A percentile compares a stretch with the other conserved stretches of the same genome.
These are phyloP conservation scores for Erpetoichthys calabaricus DNA, from an alignment of 2,797 vertebrate species.

Conservation along the genomic window DNA sequence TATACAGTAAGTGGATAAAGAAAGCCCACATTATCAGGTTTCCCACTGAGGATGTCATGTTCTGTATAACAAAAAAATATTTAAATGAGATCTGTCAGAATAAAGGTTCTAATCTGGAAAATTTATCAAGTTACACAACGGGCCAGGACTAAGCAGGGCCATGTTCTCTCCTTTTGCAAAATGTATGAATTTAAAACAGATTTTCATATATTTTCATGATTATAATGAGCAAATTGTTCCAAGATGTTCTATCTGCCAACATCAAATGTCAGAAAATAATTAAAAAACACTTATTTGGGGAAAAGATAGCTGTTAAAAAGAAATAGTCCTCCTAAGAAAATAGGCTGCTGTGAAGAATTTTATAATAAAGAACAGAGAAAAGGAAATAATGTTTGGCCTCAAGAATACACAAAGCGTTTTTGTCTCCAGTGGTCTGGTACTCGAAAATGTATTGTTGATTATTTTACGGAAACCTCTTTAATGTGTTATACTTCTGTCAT, in stretches of 20 bases:
- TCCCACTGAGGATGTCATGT: conserved; percentile 10
- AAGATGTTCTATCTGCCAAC: not conserved
- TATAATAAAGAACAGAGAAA: too few species aligned
- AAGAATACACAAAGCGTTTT: too few species aligned
- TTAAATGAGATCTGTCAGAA: conserved; percentile 12
- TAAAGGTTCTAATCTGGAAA: conserved; percentile 9
- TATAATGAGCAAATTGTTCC: not conserved
- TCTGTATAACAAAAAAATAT: conserved; percentile 22
- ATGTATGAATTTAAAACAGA: conserved; percentile 3
- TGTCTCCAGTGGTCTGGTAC: too few species aligned
- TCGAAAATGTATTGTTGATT: too few species aligned
- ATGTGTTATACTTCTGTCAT: too few species aligned
- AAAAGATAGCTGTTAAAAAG: too few species aligned
- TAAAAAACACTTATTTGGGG: too few species aligned
- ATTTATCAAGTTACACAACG: conserved; percentile 5
- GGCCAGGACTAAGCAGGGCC: not conserved
- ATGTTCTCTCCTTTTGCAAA: conserved; percentile 1
- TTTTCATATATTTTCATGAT: not conserved
- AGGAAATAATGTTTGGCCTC: too few species aligned
- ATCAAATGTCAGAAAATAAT: too few species aligned
- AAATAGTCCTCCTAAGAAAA: too few species aligned
- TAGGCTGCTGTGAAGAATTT: too few species aligned
- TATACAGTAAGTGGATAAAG: conserved; percentile 38
- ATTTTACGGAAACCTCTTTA: too few species aligned
- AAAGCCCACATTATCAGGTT: conserved; percentile 17